These are phyloP conservation scores for Andrena minutula DNA, from an alignment of 2,888 invertebrate genomes.

Conservation along the genomic window DNA sequence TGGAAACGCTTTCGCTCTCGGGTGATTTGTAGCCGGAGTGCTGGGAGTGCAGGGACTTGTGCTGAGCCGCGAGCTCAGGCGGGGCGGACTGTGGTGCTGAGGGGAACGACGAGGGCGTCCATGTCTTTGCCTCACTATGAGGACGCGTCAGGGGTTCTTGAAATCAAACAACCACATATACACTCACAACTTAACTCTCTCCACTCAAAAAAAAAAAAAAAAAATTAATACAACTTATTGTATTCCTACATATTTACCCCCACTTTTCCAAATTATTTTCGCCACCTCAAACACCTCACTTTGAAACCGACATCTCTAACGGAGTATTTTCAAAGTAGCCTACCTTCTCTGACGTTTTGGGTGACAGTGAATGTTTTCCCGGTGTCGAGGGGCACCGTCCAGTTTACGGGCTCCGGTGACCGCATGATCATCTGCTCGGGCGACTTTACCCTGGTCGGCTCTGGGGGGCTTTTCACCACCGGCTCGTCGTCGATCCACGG, in stretches of 20 bases:
- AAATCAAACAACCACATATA: not conserved
- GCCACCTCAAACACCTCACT: too few species aligned
- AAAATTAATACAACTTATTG: too few species aligned
- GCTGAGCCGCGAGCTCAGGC: slow-evolving; percentile 88
- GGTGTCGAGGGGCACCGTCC: slow-evolving; percentile 97
- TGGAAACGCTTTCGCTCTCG: slow-evolving; percentile 83
- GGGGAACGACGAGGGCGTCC: slow-evolving; percentile 88
- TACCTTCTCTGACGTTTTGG: slow-evolving; percentile 94
- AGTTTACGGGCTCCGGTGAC: slow-evolving; percentile 97
- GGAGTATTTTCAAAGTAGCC: slow-evolving; percentile 15
- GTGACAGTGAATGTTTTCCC: slow-evolving; percentile 97
- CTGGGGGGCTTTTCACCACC: slow-evolving; percentile 96
- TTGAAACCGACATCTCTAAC: too few species aligned
- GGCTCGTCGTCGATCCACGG: slow-evolving; percentile 87
- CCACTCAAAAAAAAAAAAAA: not conserved
- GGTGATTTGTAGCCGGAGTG: slow-evolving; percentile 84
- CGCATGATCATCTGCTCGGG: slow-evolving; percentile 97
- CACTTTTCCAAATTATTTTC: too few species aligned
- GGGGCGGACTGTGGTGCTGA: slow-evolving; percentile 90
- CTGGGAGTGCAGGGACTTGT: slow-evolving; percentile 81
- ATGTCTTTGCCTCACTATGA: slow-evolving; percentile 94
- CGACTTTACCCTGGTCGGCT: slow-evolving; percentile 96
- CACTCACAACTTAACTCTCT: not conserved
- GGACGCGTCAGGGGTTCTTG: slow-evolving; percentile 93
- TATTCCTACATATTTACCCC: too few species aligned